Percentiles rank a stretch among this genome's conserved stretches.
Conservation (phyloP, 2,113 vertebrate genomes). For the Centrocercus urophasianus region DNA sequence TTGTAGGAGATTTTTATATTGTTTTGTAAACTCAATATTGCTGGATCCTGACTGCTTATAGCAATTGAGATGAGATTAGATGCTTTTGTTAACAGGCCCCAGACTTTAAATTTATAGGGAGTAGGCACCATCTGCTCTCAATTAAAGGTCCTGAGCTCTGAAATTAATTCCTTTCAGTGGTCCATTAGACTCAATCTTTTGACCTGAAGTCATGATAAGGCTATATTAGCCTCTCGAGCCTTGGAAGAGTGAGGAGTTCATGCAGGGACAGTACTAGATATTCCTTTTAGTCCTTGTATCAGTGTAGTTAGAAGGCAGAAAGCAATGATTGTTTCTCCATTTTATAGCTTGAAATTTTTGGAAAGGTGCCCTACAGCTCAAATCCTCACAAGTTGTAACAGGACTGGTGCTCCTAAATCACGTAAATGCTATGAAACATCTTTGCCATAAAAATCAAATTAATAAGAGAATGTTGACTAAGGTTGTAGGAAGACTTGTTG, state of each 20-base stretch:
- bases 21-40: conserved; percentile 63
- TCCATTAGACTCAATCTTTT: conserved; percentile 67
- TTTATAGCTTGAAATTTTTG: neutral
- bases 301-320: neutral
- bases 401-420: neutral
- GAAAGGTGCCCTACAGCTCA: neutral
- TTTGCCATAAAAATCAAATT: conserved; percentile 21
- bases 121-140: conserved; percentile 66
- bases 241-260: conserved; percentile 44
- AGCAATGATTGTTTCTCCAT: conserved; percentile 34
- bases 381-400: neutral
- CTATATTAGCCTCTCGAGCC: conserved; percentile 33
- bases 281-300: conserved; percentile 9
- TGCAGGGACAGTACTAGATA: neutral
- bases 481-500: neutral
- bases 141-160: conserved; percentile 65
- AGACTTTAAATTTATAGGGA: conserved; percentile 64
- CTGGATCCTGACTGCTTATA: conserved; percentile 58
- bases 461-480: neutral
- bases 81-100: conserved; percentile 61
- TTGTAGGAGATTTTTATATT: conserved; percentile 40
- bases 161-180: conserved; percentile 68
- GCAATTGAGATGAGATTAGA: conserved; percentile 68
- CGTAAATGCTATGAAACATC: neutral
- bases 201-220: conserved; percentile 58